Percentiles rank a stretch among this genome's conserved stretches.
Conservation (phyloP, 2,113 vertebrate genomes). For the Hyperoodon ampullatus region DNA sequence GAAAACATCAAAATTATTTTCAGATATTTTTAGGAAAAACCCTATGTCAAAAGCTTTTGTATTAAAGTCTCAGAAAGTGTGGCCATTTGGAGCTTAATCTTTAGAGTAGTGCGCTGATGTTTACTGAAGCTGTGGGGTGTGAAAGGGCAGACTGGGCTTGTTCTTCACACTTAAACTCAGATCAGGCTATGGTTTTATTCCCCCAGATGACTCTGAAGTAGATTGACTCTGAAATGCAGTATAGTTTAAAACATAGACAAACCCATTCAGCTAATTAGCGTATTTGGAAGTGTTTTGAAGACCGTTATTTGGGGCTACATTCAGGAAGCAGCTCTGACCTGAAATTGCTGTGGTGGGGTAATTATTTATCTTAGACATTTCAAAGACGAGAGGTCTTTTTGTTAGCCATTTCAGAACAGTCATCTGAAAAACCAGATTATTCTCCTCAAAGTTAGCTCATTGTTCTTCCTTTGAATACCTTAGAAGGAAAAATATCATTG, state of each 20-base stretch:
- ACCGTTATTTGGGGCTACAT: slow-evolving; percentile 36
- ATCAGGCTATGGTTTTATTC: background rate
- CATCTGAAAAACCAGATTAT: background rate
- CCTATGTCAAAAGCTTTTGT: background rate
- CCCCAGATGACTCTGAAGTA: background rate
- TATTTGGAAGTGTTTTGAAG: slow-evolving; percentile 10
- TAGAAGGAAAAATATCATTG: background rate
- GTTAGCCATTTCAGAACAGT: slow-evolving; percentile 41
- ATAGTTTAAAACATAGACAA: background rate
- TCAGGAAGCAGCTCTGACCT: slow-evolving; percentile 45
- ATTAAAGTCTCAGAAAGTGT: background rate
- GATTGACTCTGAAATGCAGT: background rate
- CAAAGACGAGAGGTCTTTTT: slow-evolving; percentile 36
- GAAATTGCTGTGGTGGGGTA: background rate
- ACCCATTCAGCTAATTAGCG: background rate
- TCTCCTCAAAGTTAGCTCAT: slow-evolving; percentile 3
- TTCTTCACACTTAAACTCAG: background rate
- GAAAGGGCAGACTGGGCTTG: background rate
- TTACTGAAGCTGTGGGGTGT: background rate
- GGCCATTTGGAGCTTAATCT: background rate
- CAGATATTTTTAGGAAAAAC: slow-evolving; percentile 11
- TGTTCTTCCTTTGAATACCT: slow-evolving; percentile 5
- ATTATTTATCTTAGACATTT: slow-evolving; percentile 48
- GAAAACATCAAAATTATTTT: background rate
- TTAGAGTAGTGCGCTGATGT: background rate